Evolutionary conservation across 2,888 invertebrate species (phyloP), one percentile per base, ranked within the genome.

Genomic region (Falcaria lacertinaria): DNA sequence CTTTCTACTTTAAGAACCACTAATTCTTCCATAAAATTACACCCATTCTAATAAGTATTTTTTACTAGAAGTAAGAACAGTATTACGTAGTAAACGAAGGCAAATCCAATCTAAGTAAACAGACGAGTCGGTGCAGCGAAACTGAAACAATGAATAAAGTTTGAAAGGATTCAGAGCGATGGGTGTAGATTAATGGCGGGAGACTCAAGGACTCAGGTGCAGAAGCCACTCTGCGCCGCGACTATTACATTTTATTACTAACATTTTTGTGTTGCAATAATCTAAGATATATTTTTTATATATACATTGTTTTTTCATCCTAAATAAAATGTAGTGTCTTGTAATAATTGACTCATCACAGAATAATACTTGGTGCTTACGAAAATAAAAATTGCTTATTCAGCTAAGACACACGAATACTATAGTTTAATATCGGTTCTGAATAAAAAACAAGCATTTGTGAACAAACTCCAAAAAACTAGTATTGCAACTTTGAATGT

Each of bases 91-190:
- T 62, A 48, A 60, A 63, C 57, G 57, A 62, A 65, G 69, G 69
- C 73, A 76, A 78, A 78, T 76, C 60, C 76, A 76, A 80, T 80
- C 74, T 74, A 58, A 62, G 67, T 65, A 69, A 74, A 74, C 69
- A 68, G 60, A 54, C 46, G 50, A 48, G 55, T 52, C 64, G 67
- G 64, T 76, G 78, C 74, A 76, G 69, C 60, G 67, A 69, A 64
- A 71, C 72, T 75, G 72, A 76, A 79, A 80, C 81, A 83, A 82
- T 85, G 79, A 80, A 76, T 74, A 77, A 80, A 84, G 77, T 84
- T 84, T 76, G 72, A 79, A 75, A 74, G 73, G 69, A 68, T 66
- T 64, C 62, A 66, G 69, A 22, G 37, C 37, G 36, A 65, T 62
- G 63, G 69, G 63, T 56, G 55, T 56, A 72, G 74, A 75, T 74